Percentiles rank a stretch among this genome's conserved stretches.
phyloP scores from a whole-genome alignment of 2,797 vertebrate species.

The Peromyscus attwateri region DNA sequence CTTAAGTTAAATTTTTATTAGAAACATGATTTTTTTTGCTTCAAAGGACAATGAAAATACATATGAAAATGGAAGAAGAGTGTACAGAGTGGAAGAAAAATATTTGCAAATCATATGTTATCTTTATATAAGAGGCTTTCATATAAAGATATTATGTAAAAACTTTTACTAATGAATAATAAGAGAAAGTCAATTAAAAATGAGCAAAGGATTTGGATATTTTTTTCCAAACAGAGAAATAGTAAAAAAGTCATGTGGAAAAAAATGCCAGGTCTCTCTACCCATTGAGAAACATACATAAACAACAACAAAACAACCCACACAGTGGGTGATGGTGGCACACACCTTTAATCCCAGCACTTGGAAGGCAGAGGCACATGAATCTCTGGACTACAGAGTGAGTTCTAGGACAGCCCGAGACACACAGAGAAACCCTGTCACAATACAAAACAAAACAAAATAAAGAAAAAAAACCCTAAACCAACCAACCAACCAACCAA shows the following conservation, averaged over 20 bases:
- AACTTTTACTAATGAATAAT: neutral
- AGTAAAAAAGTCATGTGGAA: neutral
- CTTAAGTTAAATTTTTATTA: neutral
- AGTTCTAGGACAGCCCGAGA: neutral
- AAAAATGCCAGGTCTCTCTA: neutral
- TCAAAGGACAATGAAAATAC: neutral
- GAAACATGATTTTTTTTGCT: neutral
- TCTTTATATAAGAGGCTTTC: neutral
- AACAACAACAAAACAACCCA: neutral
- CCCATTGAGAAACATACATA: neutral
- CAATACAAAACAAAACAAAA: neutral
- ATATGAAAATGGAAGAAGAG: neutral
- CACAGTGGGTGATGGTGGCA: neutral
- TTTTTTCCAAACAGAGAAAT: neutral
- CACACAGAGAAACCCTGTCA: neutral
- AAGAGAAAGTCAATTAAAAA: conserved; percentile 27
- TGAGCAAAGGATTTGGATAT: neutral
- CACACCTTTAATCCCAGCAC: neutral
- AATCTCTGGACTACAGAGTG: neutral
- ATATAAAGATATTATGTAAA: neutral
- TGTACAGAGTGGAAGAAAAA: neutral
- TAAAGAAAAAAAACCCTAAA: neutral
- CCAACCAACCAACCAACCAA: neutral
- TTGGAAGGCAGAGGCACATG: neutral
- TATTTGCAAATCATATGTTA: neutral